Percentiles rank a stretch among this genome's conserved stretches.
Evolutionary conservation across 2,113 vertebrate species (phyloP).

Genomic region (Lepidothrix coronata): DNA sequence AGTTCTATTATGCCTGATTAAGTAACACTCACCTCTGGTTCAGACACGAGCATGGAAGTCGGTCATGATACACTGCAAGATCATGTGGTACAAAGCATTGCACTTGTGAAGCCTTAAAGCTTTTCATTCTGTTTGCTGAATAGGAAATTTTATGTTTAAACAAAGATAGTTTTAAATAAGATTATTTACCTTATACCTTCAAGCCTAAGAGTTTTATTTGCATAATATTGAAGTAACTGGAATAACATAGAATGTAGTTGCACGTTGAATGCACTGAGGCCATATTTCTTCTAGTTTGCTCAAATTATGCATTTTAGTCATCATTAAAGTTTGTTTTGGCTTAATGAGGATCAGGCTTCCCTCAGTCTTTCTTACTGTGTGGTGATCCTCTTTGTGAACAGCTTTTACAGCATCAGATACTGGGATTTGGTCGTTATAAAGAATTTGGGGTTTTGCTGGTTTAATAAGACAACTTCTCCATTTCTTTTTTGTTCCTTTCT

Average conservation of each 20-base stretch:
- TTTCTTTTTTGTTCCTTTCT: not conserved
- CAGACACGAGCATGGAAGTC: not conserved
- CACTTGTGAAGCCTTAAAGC: not conserved
- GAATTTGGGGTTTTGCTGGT: not conserved
- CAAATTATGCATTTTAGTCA: not conserved
- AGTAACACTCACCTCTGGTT: not conserved
- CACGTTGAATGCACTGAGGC: not conserved
- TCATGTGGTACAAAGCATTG: accelerated
- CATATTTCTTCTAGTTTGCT: not conserved
- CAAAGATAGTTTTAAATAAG: not conserved
- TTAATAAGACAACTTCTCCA: not conserved
- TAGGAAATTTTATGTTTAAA: not conserved
- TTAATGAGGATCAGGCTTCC: not conserved
- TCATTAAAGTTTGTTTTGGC: not conserved
- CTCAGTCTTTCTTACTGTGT: not conserved
- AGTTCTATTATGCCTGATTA: not conserved
- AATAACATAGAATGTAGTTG: not conserved
- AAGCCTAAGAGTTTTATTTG: not conserved
- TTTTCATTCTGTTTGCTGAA: not conserved
- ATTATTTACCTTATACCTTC: not conserved
- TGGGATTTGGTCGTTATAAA: not conserved
- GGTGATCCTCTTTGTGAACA: not conserved
- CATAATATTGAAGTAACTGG: not conserved
- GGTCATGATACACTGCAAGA: not conserved
- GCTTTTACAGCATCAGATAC: not conserved